Base-by-base conservation (phyloP, 2,113 vertebrate genomes). In the Cyprinodon variegatus region DNA sequence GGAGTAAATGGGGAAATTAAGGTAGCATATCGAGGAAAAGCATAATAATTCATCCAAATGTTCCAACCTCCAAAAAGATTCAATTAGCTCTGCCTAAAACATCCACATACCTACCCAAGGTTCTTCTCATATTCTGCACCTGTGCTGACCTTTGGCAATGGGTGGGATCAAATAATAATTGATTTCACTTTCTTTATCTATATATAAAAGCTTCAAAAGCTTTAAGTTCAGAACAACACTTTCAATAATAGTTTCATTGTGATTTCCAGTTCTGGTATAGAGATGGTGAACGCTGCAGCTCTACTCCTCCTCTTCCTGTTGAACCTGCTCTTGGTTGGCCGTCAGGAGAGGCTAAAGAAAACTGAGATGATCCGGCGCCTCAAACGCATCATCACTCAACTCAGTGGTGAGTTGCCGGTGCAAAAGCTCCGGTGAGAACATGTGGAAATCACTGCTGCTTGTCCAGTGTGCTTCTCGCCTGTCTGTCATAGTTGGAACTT, bases 301-400 rank as follows among this genome's bases (percentile, higher is more conserved):
- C 95, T 99, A 20, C 93, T 97, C 59, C 91, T 98, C 64, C 90
- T 99, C 78, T 93, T 99, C 60, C 72, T 98, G 37, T 89, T 98
- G 67, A 96, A 97, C 91, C 94, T 99, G 71, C 70, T 97, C 88
- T 94, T 98, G 85, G 96, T 96, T 0, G 93, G 96, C 46, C 95
- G 96, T 63, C 97, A 98, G 81, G 96, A 97, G 74, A 93, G 90
- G 79, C 94, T 98, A 80, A 98, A 96, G 91, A 93, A 87, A 38
- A 94, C 74, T 17, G 98, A 99, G 91, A 97, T 98, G 88, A 94
- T 97, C 41, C 91, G 93, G 12, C 95, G 97, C 65, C 95, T 99
- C 40, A 95, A 93, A 50, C 92, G 91, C 76, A 95, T 99, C 86
- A 93, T 99, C 62, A 90, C 93, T 4, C 95, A 95, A 86, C 96